A percentile compares a stretch with the other conserved stretches of the same genome.
phyloP scores from a whole-genome alignment of 1,140 invertebrate genomes.

The Drosophila persimilis region DNA sequence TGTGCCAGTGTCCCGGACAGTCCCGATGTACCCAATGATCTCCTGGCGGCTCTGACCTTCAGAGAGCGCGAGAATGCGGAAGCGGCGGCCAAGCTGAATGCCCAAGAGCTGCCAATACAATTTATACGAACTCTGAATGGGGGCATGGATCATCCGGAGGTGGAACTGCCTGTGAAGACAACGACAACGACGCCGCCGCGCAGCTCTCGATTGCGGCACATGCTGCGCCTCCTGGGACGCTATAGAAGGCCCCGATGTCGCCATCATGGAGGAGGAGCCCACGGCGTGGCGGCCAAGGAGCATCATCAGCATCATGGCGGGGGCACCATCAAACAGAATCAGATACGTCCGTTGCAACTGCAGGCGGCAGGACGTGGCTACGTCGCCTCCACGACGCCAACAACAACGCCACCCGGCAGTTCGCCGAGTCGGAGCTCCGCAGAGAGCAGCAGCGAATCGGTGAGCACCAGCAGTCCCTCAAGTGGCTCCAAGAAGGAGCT shows the following conservation, averaged over 20 bases:
- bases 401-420: constrained; percentile 46
- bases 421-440: constrained; percentile 57
- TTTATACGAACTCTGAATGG: constrained; percentile 70
- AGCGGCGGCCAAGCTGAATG: constrained; percentile 53
- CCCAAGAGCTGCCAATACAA: constrained; percentile 71
- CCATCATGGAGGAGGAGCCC: constrained; percentile 27
- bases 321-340: constrained; percentile 73
- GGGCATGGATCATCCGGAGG: constrained; percentile 31
- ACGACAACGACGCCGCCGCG: constrained; percentile 40
- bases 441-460: constrained; percentile 62
- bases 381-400: constrained; percentile 33
- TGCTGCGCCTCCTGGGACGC: constrained; percentile 76
- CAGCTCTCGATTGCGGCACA: constrained; percentile 68
- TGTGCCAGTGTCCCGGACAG: constrained; percentile 85
- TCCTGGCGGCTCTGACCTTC: constrained; percentile 63
- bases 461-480: constrained; percentile 77
- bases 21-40: constrained; percentile 84
- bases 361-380: constrained; percentile 50
- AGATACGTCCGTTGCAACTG: constrained; percentile 77
- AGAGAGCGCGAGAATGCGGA: constrained; percentile 54
- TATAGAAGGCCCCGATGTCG: constrained; percentile 67
- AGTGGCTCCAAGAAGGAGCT: constrained; percentile 46
- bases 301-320: constrained; percentile 39
- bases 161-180: constrained; percentile 46
- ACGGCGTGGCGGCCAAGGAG: constrained; percentile 39